Evolutionary conservation across 30 jellyfish, hydroid and myxozoan genomes (phyloP), one percentile per base, ranked within the genome.

Genomic region (Hydractinia echinata): DNA sequence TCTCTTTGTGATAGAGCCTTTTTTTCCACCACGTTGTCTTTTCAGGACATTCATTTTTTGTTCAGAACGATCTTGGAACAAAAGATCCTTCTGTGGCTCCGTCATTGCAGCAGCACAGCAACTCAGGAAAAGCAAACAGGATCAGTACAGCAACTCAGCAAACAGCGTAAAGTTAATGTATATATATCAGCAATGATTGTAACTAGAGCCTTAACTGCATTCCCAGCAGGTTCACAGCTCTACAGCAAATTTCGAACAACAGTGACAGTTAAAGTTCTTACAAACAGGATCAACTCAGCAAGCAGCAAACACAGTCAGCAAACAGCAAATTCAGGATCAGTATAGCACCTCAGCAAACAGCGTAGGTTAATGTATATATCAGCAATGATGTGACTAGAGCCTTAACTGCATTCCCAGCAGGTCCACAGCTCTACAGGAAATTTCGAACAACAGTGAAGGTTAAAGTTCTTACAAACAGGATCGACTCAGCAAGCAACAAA

Each of bases 201-300:
- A 64, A 6, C 18, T 64, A 64, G 74, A 64, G 74, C 74, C 74
- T 64, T 64, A 64, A 64, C 74, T 64, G 74, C 39, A 64, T 13
- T 64, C 74, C 74, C 4, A 64, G 39, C 16, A 64, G 74, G 74
- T 64, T 6, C 74, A 6, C 9, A 64, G 74, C 74, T 64, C 74
- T 64, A 64, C 51, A 64, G 19, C 0, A 30, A 30, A 30, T 30
- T 30, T 30, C 44, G 44, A 30, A n/a, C 74, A 64, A 51, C 74
- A 64, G 16, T 7, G 10, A 58, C 1, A 58, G 19, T 13, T 16
- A 58, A 58, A 58, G 15, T 11, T 11, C 69, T 11, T 11, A 11
- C 18, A 58, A 58, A 58, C 69, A 58, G 8, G 74, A 64, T 64
- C 19, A 1, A 7, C 10, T 7, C 74, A 64, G 16, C 74, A 13